Evolutionary conservation across 92 coral and sea anemone genomes (phyloP).

Genomic region (Meandrina meandrites): DNA sequence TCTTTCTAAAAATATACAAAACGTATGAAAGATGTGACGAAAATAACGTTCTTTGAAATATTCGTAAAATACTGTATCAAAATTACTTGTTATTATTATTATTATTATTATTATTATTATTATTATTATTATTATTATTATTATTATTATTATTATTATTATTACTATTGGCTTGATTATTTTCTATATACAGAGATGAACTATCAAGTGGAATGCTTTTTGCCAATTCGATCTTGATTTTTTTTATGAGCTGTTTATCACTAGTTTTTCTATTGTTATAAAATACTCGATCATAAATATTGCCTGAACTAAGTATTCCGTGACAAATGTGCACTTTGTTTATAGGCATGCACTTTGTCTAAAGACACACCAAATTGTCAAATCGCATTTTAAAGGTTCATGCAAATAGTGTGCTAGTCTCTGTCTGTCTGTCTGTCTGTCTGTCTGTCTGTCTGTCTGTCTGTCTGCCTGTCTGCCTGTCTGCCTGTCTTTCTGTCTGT

Average conservation of each 20-base stretch:
- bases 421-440: not conserved
- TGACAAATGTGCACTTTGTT: not conserved
- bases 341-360: not conserved
- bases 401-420: not conserved
- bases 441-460: no score
- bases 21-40: not conserved
- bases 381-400: no score
- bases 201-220: not conserved
- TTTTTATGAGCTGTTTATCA: not conserved
- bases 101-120: not conserved
- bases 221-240: no score
- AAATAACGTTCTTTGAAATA: not conserved
- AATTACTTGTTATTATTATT: not conserved
- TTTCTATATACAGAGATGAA: not conserved
- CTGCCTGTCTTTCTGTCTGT: not conserved
- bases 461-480: not conserved
- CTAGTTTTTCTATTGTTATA: no score
- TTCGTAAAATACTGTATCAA: not conserved
- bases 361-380: not conserved
- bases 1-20: not conserved
- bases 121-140: not conserved
- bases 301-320: not conserved
- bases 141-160: not conserved
- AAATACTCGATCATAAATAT: not conserved
- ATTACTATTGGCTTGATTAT: not conserved